Conservation (phyloP, 2,797 vertebrate genomes). For the Benthosema pterotum region DNA sequence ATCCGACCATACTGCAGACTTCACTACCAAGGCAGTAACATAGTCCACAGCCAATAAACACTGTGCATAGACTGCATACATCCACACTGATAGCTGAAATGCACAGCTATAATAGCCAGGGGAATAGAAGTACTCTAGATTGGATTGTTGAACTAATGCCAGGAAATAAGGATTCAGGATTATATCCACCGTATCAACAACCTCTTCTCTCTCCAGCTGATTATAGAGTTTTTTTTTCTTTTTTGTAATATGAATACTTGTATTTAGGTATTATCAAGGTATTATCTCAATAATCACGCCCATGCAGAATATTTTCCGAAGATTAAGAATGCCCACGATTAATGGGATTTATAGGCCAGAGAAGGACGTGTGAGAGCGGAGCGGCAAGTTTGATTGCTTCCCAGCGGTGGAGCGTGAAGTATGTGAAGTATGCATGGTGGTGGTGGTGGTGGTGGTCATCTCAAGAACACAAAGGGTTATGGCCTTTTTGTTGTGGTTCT, state of each 20-base stretch:
- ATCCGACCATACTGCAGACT: too few relatives aligned
- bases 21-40: constrained; percentile 19
- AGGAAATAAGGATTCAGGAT: constrained; percentile 60
- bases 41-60: constrained; percentile 38
- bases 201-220: constrained; percentile 61
- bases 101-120: constrained; percentile 12
- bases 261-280: constrained; percentile 61
- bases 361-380: constrained; percentile 41
- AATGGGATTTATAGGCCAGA: constrained; percentile 59
- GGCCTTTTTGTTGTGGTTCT: constrained; percentile 28
- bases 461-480: constrained; percentile 10
- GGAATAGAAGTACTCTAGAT: constrained; percentile 60
- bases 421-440: constrained; percentile 54
- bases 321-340: constrained; percentile 54
- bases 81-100: constrained; percentile 31
- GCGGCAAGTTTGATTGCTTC: constrained; percentile 39
- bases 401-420: constrained; percentile 34
- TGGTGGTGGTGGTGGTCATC: constrained; percentile 17
- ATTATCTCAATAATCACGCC: constrained; percentile 55
- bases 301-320: constrained; percentile 51
- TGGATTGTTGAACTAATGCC: constrained; percentile 65
- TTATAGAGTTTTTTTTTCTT: constrained; percentile 43
- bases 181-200: constrained; percentile 61
- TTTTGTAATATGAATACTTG: constrained; percentile 64
- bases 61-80: constrained; percentile 54